Base-by-base conservation (phyloP, 2,888 invertebrate species). In the Hypomecis punctinalis region DNA sequence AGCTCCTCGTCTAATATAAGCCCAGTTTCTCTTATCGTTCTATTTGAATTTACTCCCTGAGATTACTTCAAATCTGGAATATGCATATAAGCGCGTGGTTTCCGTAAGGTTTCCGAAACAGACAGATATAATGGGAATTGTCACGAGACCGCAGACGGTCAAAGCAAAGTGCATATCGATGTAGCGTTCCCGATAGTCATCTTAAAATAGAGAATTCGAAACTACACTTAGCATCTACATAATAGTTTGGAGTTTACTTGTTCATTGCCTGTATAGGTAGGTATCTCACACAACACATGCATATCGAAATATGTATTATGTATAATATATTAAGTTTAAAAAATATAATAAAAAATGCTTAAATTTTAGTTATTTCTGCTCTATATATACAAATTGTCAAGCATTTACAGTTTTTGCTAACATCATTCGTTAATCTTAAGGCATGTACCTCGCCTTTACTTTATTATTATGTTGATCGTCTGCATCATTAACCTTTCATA, bases 131-230 rank as follows among this genome's bases (percentile, higher is more conserved):
- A 60, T 71, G 70, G 74, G 72, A 73, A 73, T 73, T 80, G 79
- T 79, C 77, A 77, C 72, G 69, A 71, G 71, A 76, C 67, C 70
- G 66, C 69, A 68, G 71, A 67, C 76, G 76, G 76, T 75, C 76
- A 76, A 74, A 76, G 75, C 74, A 78, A 80, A 81, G 81, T 81
- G 81, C 78, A 81, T 76, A 80, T 73, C 80, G 78, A 69, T 81
- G 81, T 81, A 70, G 63, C 64, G 71, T 72, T 74, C 74, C 72
- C 74, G 73, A 75, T 73, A 66, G 72, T 69, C 62, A 68, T 77
- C 75, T 78, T 71, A 71, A 78, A 78, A 79, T 80, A 80, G 75
- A 74, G 74, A 70, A 73, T 69, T 69, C 67, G 66, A 71, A 70
- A 61, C 58, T 43, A 59, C 55, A 54, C 54, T 63, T 63, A 67